Evolutionary conservation across 2,113 vertebrate genomes (phyloP), one percentile per base, ranked within the genome.

Genomic region (Spilogale gracilis): DNA sequence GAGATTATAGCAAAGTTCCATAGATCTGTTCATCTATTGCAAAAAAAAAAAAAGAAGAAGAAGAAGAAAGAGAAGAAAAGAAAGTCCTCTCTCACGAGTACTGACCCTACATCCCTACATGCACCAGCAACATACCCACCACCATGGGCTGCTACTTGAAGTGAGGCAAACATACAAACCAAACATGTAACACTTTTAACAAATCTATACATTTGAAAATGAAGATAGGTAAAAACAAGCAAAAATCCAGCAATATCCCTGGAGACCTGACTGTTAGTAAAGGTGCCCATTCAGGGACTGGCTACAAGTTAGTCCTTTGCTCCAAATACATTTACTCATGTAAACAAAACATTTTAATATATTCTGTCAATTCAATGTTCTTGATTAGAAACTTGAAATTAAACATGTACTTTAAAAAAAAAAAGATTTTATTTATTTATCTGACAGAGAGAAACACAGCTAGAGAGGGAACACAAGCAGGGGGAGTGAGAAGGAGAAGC

Each of bases 331-430:
- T 63, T 84, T 45, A 81, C 8, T 38, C 17, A 16, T 17, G 50
- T 69, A 21, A 43, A 58, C 3, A 25, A 21, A 63, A 88, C 16
- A 82, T 71, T 38, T 65, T 73, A n/a, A 67, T 60, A 79, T 50
- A 74, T 50, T 86, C 52, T 60, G 67, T 56, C 87, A 58, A 58
- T 54, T 71, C 32, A 80, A 67, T 90, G 45, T 58, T 80, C 86
- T 78, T 17, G 38, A 48, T 69, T 90, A 83, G 38, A 83, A 87
- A 82, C 79, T 32, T 90, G 25, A 95, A 79, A 95, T 63, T 94
- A 96, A 96, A 94, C 0, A 43, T 81, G n/a, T 91, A 61, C 69
- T 84, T 45, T 38, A 38, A 38, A 38, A 38, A 38, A 38, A 38
- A 38, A 38, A 38, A 38, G 38, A 38, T 38, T 38, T 38, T 38